A percentile compares a stretch with the other conserved stretches of the same genome.
phyloP scores from a whole-genome alignment of 2,797 vertebrate species.

The Morelia viridis region DNA sequence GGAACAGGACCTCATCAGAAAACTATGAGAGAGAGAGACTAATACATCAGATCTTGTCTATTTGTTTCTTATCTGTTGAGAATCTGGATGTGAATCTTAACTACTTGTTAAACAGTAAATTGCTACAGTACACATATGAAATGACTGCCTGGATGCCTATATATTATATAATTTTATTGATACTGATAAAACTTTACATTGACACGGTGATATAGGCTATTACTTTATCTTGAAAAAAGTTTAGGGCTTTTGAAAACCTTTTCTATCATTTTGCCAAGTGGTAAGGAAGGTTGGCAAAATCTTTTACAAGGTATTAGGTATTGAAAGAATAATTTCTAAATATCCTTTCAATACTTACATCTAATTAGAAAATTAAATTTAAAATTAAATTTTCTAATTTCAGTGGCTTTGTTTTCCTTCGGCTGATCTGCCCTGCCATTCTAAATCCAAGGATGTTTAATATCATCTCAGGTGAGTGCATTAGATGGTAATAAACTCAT shows the following conservation, averaged over 20 bases:
- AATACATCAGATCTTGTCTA: neutral
- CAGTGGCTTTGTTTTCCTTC: slow-evolving; percentile 98
- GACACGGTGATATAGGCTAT: neutral
- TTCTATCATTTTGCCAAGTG: neutral
- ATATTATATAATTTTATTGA: neutral
- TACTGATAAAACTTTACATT: neutral
- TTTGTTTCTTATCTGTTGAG: neutral
- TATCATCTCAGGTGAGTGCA: slow-evolving; percentile 91
- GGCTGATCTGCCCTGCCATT: slow-evolving; percentile 97
- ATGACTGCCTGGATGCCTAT: neutral
- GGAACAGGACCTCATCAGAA: neutral
- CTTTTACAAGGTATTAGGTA: neutral
- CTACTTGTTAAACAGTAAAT: neutral
- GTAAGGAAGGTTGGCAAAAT: neutral
- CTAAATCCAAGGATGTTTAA: slow-evolving; percentile 98
- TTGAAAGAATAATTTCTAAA: neutral
- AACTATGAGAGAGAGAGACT: neutral
- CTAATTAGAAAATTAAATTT: too few relatives aligned
- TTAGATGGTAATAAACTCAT: neutral
- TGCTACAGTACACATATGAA: neutral
- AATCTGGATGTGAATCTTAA: neutral
- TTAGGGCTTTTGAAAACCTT: neutral
- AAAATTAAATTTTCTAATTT: slow-evolving; percentile 23
- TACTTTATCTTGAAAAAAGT: neutral
- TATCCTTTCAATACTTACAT: too few relatives aligned